Percentiles rank a stretch among this genome's conserved stretches.
Conservation (phyloP, 2,113 vertebrate genomes). For the Anguilla japonica region DNA sequence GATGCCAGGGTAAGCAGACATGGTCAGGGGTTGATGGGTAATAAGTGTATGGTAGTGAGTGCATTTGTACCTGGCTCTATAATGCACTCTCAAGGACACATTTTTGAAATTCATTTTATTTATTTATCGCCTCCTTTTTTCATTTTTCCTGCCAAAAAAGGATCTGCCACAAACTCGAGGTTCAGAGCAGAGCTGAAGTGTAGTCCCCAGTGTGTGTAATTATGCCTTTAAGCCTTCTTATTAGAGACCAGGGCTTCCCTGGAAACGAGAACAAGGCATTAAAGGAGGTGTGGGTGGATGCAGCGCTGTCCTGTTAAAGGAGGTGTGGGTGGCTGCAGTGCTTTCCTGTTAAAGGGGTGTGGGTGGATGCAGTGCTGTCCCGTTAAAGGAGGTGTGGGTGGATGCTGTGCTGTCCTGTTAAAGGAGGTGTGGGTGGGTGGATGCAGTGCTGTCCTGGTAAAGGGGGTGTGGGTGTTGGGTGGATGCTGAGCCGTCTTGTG, state of each 20-base stretch:
- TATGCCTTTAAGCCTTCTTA: conserved; percentile 49
- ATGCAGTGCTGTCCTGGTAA: too few species aligned
- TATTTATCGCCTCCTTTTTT: conserved; percentile 33
- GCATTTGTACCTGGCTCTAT: conserved; percentile 61
- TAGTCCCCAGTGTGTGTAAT: conserved; percentile 45
- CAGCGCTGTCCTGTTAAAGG: not conserved
- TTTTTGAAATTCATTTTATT: conserved; percentile 46
- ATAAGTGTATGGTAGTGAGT: conserved; percentile 44
- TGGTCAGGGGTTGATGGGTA: conserved; percentile 47
- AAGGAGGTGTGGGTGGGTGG: too few species aligned
- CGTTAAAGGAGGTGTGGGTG: too few species aligned
- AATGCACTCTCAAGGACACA: conserved; percentile 67
- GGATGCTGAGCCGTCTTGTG: too few species aligned
- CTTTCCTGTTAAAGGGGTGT: too few species aligned
- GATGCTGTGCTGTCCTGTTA: too few species aligned
- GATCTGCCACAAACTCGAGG: not conserved
- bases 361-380: too few species aligned
- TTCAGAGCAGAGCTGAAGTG: conserved; percentile 47
- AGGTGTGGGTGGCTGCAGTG: too few species aligned
- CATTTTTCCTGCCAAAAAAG: conserved; percentile 8
- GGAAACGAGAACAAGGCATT: not conserved
- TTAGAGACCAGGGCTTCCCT: conserved; percentile 46
- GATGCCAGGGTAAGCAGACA: not conserved
- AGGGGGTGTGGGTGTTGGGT: too few species aligned
- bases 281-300: not conserved